Evolutionary conservation across 2,888 invertebrate species (phyloP), one percentile per base, ranked within the genome.

Genomic region (Antitype chi): DNA sequence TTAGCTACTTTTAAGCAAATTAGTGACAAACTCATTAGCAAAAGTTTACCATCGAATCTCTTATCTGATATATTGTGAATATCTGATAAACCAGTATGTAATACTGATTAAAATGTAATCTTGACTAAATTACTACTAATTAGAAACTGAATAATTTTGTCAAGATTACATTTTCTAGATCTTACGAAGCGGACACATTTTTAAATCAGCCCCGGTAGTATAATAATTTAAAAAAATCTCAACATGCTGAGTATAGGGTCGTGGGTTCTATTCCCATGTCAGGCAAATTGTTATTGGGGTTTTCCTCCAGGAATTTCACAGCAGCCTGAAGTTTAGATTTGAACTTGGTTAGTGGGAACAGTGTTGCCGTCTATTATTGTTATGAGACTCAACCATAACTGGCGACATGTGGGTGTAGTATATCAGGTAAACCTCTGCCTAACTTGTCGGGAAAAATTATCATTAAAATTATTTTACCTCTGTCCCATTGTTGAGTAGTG

Each of bases 401-500:
- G 2, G 13, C 7, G 13, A 49, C 4, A 13, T 66, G 3, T 25
- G 8, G 8, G 20, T 49, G 3, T 66, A 20, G 25, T 47, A 47
- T 64, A 47, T 25, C 4, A 13, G 25, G 25, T 49, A 49, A 13
- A 28, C 8, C 2, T 47, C 0, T 28, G 20, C 13, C 20, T 49
- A 25, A 49, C 0, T 2, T 5, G 28, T 20, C 4, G 3, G 7
- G 7, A 20, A 47, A 47, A 5, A 20, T 67, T 8, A 49, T 28
- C 20, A 23, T 67, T 5, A 52, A 11, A 0, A 53, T 53, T 17
- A 53, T 74, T 84, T 82, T 76, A 92, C 92, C 83, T 90, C 84
- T 28, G 74, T 80, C 7, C 87, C 87, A 32, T 89, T 87, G 63
- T 87, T 88, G 0, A 89, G 76, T 62, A 87, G 80, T 0, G 93